Evolutionary conservation across 2,797 vertebrate genomes (phyloP), one percentile per base, ranked within the genome.

Genomic region (Salmo trutta): DNA sequence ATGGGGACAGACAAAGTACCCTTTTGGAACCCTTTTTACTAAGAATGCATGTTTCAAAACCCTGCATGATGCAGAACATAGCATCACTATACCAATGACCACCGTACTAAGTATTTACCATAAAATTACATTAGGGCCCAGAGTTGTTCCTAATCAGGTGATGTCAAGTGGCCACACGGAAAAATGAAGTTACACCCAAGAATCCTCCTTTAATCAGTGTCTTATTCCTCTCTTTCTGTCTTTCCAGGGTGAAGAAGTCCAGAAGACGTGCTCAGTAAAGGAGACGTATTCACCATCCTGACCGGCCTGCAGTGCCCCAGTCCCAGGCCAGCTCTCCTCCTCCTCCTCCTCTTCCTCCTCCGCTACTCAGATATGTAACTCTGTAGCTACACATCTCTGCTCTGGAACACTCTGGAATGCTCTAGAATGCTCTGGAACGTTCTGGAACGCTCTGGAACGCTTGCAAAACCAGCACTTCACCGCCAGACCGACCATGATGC

Each of bases 181-280:
- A 41, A 41, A 41, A 41, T 10, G 41, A 8, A 47, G 41, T 47
- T 47, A 47, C 56, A 21, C 6, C 56, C 56, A 59, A 21, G 6
- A 31, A 12, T 33, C 10, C 29, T 73, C 17, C 41, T n/a, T 72
- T 51, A 75, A 41, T 54, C 17, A 75, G 65, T 72, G 53, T 52
- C 56, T 21, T 53, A 17, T 27, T 21, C 31, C 14, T 67, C 73
- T 68, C 17, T 75, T 78, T 75, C 33, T 59, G 1, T 86, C 36
- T 80, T 75, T 65, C 19, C 88, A 95, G 94, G 86, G 94, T 95
- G 88, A 95, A 94, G 89, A 95, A 94, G 83, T 88, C 90, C 72
- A 91, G 90, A 84, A 92, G 92, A 86, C 92, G 88, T 72, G 87
- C 84, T 67, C 84, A 77, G 81, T 90, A 88, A 85, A 64, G 52